Base-by-base conservation (phyloP, 2,797 vertebrate genomes). In the Catharus ustulatus region DNA sequence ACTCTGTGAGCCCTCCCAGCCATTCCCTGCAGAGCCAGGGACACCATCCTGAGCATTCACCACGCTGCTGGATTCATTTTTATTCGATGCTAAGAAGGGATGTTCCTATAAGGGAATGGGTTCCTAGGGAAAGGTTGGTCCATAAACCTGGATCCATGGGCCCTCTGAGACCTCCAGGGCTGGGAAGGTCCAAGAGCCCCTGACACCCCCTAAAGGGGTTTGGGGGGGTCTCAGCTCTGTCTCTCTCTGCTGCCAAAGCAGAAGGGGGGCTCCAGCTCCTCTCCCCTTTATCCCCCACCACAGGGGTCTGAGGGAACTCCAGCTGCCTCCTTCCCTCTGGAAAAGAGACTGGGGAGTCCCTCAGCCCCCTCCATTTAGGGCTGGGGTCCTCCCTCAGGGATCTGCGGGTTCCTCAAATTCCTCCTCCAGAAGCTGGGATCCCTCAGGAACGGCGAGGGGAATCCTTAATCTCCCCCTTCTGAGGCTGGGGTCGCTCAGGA, bases 1-100 rank as follows among this genome's bases (percentile, higher is more conserved):
- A 1, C 38, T 1, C 63, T 8, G 42, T 2, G 4, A 63, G 43
- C 43, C 32, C 55, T 27, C 6, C 6, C 21, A 21, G 51, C 40
- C 52, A 5, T 34, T 3, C 52, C 32, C 29, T 2, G 8, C 34
- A 5, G 12, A 24, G 45, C 38, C 62, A 27, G 21, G 22, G 15
- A n/a, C 59, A 2, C 29, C 0, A 2, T 5, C 15, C 40, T 0
- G 18, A 27, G 27, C 6, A 2, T 13, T 23, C 3, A 32, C 5
- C 55, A 13, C 1, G 7, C 11, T 9, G 3, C 2, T 0, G 6
- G 27, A 8, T 3, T 19, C 29, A 18, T 52, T 52, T 51, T 52
- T 19, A 52, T 52, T 12, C 11, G 11, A 30, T 30, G 15, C 5
- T 18, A 17, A 15, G 9, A n/a, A n/a, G 38, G 5, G 14, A 6